Percentiles rank a stretch among this genome's conserved stretches.
phyloP scores from a whole-genome alignment of 2,888 invertebrate species.

The Phoronis australis region DNA sequence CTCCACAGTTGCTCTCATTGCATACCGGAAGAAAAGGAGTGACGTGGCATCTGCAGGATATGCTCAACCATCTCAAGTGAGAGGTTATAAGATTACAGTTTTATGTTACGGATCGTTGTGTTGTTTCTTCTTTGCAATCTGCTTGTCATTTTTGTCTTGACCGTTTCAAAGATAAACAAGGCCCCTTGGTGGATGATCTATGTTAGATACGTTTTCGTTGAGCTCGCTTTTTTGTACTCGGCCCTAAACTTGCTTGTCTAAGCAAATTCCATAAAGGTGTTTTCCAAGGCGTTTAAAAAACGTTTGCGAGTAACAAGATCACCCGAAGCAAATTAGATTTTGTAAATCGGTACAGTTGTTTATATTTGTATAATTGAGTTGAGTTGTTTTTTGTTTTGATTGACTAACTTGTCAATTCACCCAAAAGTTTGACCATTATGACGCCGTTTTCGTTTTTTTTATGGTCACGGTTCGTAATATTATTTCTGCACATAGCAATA shows the following conservation, averaged over 20 bases:
- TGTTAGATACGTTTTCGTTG: background rate
- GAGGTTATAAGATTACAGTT: background rate
- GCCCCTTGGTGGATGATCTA: too few relatives aligned
- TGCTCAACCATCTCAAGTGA: background rate
- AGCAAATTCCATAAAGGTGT: background rate
- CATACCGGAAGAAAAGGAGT: background rate
- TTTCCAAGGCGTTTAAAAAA: background rate
- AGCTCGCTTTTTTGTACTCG: background rate
- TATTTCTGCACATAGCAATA: too few relatives aligned
- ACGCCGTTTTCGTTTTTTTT: too few relatives aligned
- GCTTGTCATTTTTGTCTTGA: background rate
- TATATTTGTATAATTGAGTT: too few relatives aligned
- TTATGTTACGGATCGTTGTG: background rate
- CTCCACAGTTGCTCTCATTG: background rate
- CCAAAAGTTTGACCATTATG: too few relatives aligned
- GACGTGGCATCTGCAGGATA: background rate
- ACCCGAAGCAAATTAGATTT: background rate
- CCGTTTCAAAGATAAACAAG: background rate
- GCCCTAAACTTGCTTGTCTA: background rate
- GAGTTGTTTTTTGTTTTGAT: too few relatives aligned
- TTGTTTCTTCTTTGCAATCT: background rate
- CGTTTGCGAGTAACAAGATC: background rate
- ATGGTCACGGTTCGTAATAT: too few relatives aligned
- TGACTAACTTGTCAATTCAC: too few relatives aligned
- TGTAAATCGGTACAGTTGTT: too few relatives aligned